phyloP scores from a whole-genome alignment of 2,888 invertebrate genomes.

The Pinctada fucata region DNA sequence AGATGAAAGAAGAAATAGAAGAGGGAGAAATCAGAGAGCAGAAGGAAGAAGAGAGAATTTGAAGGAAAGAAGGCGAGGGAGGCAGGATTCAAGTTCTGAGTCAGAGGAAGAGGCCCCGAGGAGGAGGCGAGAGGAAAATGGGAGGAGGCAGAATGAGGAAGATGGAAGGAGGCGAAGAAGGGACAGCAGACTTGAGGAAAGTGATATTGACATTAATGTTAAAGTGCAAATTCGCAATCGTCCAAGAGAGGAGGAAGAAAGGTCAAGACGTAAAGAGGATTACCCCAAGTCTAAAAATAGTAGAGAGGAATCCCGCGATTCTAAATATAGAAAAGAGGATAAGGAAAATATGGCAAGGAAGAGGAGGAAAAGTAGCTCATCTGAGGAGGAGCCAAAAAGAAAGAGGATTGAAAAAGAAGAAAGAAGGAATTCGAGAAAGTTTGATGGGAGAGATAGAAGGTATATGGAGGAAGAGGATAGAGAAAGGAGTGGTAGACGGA shows the following conservation, averaged over 20 bases:
- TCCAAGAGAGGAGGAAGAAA: constrained; percentile 8
- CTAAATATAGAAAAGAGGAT: constrained; percentile 27
- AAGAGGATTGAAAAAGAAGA: neutral
- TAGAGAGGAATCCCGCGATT: constrained; percentile 1
- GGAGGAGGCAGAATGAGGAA: constrained; percentile 19
- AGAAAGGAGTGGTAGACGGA: constrained; percentile 1
- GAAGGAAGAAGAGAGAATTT: constrained; percentile 7
- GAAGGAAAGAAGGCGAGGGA: constrained; percentile 33
- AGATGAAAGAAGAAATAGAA: constrained; percentile 18
- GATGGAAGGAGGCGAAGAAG: constrained; percentile 24
- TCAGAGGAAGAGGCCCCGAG: constrained; percentile 18
- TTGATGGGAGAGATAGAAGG: constrained; percentile 5
- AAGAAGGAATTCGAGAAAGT: neutral
- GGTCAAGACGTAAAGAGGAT: constrained; percentile 28
- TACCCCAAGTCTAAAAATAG: constrained; percentile 2
- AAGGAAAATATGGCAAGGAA: neutral
- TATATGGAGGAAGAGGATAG: neutral
- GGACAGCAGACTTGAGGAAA: constrained; percentile 31
- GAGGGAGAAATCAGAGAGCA: constrained; percentile 19
- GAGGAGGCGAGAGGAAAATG: neutral
- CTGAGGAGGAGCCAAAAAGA: constrained; percentile 15
- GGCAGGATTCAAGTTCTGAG: neutral
- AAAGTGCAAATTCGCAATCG: neutral
- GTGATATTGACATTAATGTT: constrained; percentile 14
- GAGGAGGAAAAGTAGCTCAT: constrained; percentile 8